Conservation (phyloP, 2,797 vertebrate genomes). For the Coluber constrictor region DNA sequence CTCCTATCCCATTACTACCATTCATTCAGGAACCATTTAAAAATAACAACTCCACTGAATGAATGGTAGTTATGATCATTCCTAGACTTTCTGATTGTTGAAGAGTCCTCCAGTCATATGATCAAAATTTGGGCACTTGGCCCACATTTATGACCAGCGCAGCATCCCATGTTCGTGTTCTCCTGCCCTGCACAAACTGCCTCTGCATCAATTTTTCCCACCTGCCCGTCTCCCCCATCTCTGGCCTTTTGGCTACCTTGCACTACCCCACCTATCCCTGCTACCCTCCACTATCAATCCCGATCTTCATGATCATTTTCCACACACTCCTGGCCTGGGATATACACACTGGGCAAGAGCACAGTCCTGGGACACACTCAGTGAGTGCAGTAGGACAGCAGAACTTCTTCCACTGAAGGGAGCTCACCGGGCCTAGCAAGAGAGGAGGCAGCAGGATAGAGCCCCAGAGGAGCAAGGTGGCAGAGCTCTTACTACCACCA, state of each 20-base stretch:
- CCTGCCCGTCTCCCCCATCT: background rate
- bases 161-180: background rate
- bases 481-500: background rate
- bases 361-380: background rate
- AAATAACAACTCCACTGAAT: background rate
- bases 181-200: background rate
- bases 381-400: background rate
- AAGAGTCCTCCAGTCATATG: background rate
- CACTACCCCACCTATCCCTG: background rate
- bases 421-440: background rate
- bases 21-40: background rate
- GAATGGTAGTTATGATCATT: background rate
- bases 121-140: background rate
- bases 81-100: background rate
- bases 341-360: background rate
- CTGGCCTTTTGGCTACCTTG: background rate
- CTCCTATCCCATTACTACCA: background rate
- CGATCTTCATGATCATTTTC: background rate
- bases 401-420: background rate
- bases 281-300: background rate
- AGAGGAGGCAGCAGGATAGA: background rate
- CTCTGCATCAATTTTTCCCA: background rate
- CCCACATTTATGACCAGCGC: background rate
- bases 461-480: background rate
- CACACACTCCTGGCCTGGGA: background rate